Percentiles rank a stretch among this genome's conserved stretches.
Conservation (phyloP, 2,113 vertebrate species). For the Neolamprologus kungweensis region DNA sequence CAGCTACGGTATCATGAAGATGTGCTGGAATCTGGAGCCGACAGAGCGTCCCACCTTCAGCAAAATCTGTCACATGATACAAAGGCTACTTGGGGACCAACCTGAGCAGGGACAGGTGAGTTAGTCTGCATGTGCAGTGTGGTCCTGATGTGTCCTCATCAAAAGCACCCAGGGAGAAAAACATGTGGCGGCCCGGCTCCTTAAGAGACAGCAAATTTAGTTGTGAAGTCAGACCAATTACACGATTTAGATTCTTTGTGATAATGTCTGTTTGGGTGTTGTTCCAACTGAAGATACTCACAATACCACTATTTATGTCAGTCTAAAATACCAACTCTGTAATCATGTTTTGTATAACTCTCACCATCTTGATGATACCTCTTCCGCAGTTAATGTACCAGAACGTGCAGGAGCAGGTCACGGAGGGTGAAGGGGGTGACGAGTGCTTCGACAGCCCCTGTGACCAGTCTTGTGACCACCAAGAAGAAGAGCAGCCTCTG, state of each 20-base stretch:
- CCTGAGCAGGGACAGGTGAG: constrained; percentile 63
- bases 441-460: constrained; percentile 75
- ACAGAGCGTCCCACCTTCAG: constrained; percentile 83
- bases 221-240: not conserved
- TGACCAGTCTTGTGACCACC: constrained; percentile 80
- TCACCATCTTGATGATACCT: not conserved
- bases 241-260: not conserved
- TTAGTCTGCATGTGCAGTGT: not conserved
- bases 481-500: constrained; percentile 75
- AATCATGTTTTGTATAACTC: not conserved
- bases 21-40: constrained; percentile 90
- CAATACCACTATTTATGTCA: not conserved
- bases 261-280: not conserved
- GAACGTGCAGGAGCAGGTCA: constrained; percentile 58
- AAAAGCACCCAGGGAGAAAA: not conserved
- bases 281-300: not conserved
- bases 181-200: not conserved
- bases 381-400: constrained; percentile 56
- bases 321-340: not conserved
- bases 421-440: constrained; percentile 63
- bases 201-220: not conserved
- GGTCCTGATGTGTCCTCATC: not conserved
- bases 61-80: constrained; percentile 81
- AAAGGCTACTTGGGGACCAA: constrained; percentile 71
- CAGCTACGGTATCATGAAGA: constrained; percentile 90